These are phyloP conservation scores for Xylota sylvarum DNA, from an alignment of 2,888 invertebrate species.

Conservation along the genomic window DNA sequence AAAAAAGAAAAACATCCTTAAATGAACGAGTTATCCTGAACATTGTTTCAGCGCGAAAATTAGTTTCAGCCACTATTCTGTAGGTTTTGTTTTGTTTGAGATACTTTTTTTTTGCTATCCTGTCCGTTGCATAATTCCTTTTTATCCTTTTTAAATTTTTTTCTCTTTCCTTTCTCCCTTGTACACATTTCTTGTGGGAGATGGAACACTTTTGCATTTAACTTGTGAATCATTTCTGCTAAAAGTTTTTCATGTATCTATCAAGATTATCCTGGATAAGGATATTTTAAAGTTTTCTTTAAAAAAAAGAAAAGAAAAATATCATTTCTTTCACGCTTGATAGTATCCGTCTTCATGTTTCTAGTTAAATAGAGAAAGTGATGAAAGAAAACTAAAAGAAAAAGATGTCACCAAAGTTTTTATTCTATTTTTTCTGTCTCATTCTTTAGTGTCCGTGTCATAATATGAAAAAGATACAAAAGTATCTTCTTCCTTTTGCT, in stretches of 20 bases:
- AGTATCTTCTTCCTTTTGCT: constrained; percentile 39
- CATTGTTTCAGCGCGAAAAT: constrained; percentile 74
- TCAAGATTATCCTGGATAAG: constrained; percentile 74
- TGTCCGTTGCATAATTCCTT: constrained; percentile 64
- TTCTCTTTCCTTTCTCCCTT: constrained; percentile 36
- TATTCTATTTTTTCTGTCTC: constrained; percentile 21
- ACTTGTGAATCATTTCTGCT: constrained; percentile 63
- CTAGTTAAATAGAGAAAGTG: constrained; percentile 71
- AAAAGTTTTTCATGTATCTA: constrained; percentile 73
- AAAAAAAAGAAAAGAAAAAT: background rate
- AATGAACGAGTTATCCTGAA: constrained; percentile 70
- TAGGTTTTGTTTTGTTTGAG: background rate
- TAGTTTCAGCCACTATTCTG: constrained; percentile 71
- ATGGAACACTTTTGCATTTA: constrained; percentile 67
- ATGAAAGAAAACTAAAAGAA: constrained; percentile 43
- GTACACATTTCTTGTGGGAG: no score
- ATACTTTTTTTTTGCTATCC: constrained; percentile 13
- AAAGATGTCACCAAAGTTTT: constrained; percentile 58
- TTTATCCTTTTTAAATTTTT: constrained; percentile 74
- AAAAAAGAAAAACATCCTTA: constrained; percentile 32
- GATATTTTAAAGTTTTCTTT: constrained; percentile 62
- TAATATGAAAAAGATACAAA: constrained; percentile 40
- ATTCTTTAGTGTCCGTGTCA: constrained; percentile 54
- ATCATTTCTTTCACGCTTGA: constrained; percentile 2
- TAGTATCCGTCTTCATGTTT: constrained; percentile 43